Percentiles rank a stretch among this genome's conserved stretches.
These are phyloP conservation scores for Hoplodrina blanda DNA, from an alignment of 2,888 invertebrate species.

Conservation along the genomic window DNA sequence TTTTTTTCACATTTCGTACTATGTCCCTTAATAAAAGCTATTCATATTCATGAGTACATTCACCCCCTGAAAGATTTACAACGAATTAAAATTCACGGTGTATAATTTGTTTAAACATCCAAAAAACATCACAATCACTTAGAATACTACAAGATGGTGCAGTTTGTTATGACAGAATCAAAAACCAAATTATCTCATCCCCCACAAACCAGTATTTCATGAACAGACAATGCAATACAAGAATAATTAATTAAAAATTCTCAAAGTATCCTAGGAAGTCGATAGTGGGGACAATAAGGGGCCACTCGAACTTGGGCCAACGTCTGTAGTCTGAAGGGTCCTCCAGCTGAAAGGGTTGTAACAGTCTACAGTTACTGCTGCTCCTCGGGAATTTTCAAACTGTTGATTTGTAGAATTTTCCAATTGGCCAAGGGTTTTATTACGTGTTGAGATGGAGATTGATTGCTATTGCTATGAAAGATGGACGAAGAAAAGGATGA, in stretches of 20 bases:
- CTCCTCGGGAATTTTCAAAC: conserved; percentile 80
- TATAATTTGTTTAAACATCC: no score
- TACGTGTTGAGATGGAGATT: conserved; percentile 67
- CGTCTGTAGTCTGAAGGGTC: conserved; percentile 69
- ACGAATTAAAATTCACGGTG: no score
- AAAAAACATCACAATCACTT: no score
- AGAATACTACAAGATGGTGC: no score
- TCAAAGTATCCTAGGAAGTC: conserved; percentile 60
- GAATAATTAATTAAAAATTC: conserved; percentile 66
- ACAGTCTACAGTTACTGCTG: conserved; percentile 70
- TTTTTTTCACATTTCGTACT: no score
- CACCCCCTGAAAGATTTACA: no score
- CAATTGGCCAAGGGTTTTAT: conserved; percentile 76
- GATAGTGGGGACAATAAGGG: conserved; percentile 66
- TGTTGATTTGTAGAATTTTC: conserved; percentile 87
- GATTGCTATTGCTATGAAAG: background rate
- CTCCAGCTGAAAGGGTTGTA: conserved; percentile 86
- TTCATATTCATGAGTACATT: no score
- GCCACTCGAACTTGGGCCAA: conserved; percentile 69
- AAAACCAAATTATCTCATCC: background rate
- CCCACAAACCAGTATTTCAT: background rate
- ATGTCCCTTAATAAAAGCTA: no score
- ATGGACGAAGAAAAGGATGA: no score
- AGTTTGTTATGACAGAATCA: no score
- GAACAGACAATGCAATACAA: conserved; percentile 40